Evolutionary conservation across 2,113 vertebrate species (phyloP), one percentile per base, ranked within the genome.

Genomic region (Cavia aperea): DNA sequence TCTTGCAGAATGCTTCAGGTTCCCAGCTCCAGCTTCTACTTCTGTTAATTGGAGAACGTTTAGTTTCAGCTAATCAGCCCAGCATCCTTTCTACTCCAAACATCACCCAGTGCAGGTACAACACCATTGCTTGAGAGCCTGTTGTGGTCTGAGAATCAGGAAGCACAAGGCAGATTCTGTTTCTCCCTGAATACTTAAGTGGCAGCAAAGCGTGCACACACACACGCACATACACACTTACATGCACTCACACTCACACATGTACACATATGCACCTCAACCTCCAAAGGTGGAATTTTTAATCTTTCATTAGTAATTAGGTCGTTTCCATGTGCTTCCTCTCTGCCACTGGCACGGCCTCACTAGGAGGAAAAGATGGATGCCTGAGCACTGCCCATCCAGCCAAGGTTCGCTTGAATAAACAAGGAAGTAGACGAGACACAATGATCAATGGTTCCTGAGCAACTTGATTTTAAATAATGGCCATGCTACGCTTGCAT

Each of bases 21-120:
- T 62, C 82, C 85, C 82, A 81, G 95, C 93, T 95, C 88, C 46
- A 0, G 84, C 90, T 94, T 96, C 82, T 86, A 6, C 94, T 96
- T 96, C 91, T 96, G 94, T 66, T 94, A 96, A 97, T 87, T 93
- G 85, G 65, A 94, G 75, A 73, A 51, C 94, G 93, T 90, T 94
- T 96, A 56, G 66, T 91, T 93, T 95, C 90, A 95, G 19, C 93
- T 60, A 78, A 88, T 78, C 95, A 96, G 86, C 49, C 26, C 29
- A 73, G 94, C 84, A 91, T 95, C 88, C 92, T 96, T 36, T 94
- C 92, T 70, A 95, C 90, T 77, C 68, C 93, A 95, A 95, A 70
- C 54, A 95, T 54, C 70, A 39, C 85, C 51, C 66, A 51, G 21
- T 51, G 36, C 54, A 79, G 89, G 83, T 79, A 63, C 84, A 95